These are phyloP conservation scores for Hymenopus coronatus DNA, from an alignment of 2,888 invertebrate species.

Conservation along the genomic window DNA sequence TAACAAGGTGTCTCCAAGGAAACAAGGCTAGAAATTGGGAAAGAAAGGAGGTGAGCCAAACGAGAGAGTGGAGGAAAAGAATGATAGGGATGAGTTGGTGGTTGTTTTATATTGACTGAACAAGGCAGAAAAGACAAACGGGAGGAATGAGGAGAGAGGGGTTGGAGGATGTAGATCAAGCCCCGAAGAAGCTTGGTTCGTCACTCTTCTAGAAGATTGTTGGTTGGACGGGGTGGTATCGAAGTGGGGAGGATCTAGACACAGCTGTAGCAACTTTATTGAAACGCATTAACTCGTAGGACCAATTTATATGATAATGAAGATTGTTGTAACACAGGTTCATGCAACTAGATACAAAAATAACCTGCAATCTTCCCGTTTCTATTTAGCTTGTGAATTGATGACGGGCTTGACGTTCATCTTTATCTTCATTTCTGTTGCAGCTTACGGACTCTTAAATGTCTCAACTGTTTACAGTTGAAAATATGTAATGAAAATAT, in stretches of 20 bases:
- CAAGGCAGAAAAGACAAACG: not conserved
- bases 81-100: conserved; percentile 3
- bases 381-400: conserved; percentile 14
- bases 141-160: not conserved
- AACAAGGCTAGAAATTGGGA: conserved; percentile 14
- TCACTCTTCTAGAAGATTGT: not conserved
- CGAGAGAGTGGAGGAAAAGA: not conserved
- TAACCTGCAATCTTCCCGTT: conserved; percentile 4
- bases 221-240: not conserved
- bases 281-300: conserved; percentile 26
- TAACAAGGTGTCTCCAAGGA: conserved; percentile 18
- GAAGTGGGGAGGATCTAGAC: not conserved
- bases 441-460: not conserved
- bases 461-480: not conserved
- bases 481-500: not conserved
- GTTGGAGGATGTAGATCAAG: not conserved
- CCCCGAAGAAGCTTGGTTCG: not conserved
- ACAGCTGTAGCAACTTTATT: conserved; percentile 24
- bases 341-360: conserved; percentile 26
- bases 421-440: not conserved
- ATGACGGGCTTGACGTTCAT: conserved; percentile 23
- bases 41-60: conserved; percentile 2
- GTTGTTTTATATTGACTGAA: conserved; percentile 14
- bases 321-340: conserved; percentile 22
- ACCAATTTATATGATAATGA: conserved; percentile 33